A percentile compares a stretch with the other conserved stretches of the same genome.
Conservation (phyloP, 2,888 invertebrate species). For the Agelastica alni region DNA sequence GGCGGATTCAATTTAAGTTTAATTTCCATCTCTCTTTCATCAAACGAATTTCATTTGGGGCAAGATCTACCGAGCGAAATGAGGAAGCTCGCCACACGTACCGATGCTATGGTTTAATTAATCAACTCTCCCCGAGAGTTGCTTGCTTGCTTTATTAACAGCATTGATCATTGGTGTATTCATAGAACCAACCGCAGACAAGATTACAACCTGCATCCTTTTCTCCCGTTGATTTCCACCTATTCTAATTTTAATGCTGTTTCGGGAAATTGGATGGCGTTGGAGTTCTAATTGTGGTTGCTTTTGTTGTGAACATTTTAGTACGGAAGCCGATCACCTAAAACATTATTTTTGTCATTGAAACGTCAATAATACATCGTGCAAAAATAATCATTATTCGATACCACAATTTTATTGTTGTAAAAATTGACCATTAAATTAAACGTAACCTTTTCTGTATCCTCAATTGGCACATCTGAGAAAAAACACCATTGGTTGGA, state of each 20-base stretch:
- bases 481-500: no score
- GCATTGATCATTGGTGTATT: slow-evolving; percentile 58
- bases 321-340: not conserved
- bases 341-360: no score
- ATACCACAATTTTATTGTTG: no score
- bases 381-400: no score
- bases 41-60: slow-evolving; percentile 24
- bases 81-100: slow-evolving; percentile 51
- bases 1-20: slow-evolving; percentile 19
- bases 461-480: no score
- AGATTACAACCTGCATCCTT: slow-evolving; percentile 51
- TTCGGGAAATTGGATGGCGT: slow-evolving; percentile 18
- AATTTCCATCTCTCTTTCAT: slow-evolving; percentile 19
- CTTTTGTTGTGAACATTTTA: slow-evolving; percentile 1
- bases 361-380: no score
- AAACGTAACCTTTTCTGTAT: no score
- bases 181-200: slow-evolving; percentile 54
- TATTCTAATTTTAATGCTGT: slow-evolving; percentile 29
- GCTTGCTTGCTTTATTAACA: slow-evolving; percentile 55
- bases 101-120: slow-evolving; percentile 58
- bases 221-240: slow-evolving; percentile 38
- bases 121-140: slow-evolving; percentile 55
- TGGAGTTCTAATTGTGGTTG: slow-evolving; percentile 15
- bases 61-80: slow-evolving; percentile 29
- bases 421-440: no score